Conservation (phyloP, 2,113 vertebrate genomes). For the Aldabrachelys gigantea region DNA sequence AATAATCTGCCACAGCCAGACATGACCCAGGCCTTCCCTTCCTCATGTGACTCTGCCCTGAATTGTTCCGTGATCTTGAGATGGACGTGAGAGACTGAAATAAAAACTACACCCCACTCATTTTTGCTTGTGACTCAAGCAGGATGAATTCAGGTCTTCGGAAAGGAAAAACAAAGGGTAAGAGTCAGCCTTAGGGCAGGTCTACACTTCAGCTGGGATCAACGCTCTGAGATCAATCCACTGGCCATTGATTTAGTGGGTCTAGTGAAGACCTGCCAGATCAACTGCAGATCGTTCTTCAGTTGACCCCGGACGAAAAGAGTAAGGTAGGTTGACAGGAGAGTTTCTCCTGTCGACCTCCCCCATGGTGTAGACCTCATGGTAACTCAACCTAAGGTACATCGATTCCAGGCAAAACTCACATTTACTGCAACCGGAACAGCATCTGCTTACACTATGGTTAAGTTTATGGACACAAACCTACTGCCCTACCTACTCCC, state of each 20-base stretch:
- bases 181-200: neutral
- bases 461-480: neutral
- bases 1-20: constrained; percentile 14
- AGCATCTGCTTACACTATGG: neutral
- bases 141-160: neutral
- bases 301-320: too few relatives aligned
- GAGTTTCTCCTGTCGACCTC: too few relatives aligned
- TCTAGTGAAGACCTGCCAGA: too few relatives aligned
- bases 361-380: too few relatives aligned
- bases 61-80: neutral
- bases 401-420: neutral
- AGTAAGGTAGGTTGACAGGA: too few relatives aligned
- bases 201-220: too few relatives aligned
- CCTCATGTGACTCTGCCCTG: neutral
- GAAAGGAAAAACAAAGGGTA: neutral
- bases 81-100: neutral
- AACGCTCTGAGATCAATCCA: too few relatives aligned
- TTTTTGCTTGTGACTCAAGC: neutral
- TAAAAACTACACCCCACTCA: neutral
- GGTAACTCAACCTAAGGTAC: too few relatives aligned
- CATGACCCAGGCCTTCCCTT: neutral
- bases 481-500: neutral
- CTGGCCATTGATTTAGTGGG: too few relatives aligned
- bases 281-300: too few relatives aligned
- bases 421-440: neutral